phyloP scores from a whole-genome alignment of 2,888 invertebrate species.

The Heterodera filipjevi region DNA sequence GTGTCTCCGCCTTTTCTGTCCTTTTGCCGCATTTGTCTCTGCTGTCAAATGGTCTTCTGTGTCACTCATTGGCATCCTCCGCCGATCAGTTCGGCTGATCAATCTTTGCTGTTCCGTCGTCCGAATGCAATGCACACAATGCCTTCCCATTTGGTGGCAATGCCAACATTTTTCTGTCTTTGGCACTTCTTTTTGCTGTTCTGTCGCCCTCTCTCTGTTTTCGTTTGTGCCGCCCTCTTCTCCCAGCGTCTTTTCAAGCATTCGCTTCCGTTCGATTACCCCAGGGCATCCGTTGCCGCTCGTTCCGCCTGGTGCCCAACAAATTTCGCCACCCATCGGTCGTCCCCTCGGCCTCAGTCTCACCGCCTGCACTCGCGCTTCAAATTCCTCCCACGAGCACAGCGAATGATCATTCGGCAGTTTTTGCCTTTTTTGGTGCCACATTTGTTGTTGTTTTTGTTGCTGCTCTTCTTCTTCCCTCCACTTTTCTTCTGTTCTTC shows the following conservation, averaged over 20 bases:
- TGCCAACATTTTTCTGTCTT: background rate
- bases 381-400: slow-evolving; percentile 1
- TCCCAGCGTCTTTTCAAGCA: background rate
- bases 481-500: background rate
- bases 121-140: background rate
- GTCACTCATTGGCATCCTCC: background rate
- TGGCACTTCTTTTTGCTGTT: background rate
- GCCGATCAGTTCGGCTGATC: background rate
- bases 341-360: slow-evolving; percentile 6
- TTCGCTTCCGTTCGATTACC: background rate
- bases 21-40: background rate
- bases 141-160: background rate
- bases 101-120: background rate
- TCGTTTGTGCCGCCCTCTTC: background rate
- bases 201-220: background rate
- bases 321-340: background rate
- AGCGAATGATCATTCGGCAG: background rate
- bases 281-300: background rate
- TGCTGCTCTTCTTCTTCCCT: background rate
- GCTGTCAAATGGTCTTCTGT: background rate
- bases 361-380: slow-evolving; percentile 7
- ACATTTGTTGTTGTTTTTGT: too few species aligned
- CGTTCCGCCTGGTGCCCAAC: background rate
- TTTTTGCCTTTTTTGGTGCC: background rate
- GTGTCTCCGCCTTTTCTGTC: background rate